These are phyloP conservation scores for Brachypterus glaber DNA, from an alignment of 2,888 invertebrate species.

Conservation along the genomic window DNA sequence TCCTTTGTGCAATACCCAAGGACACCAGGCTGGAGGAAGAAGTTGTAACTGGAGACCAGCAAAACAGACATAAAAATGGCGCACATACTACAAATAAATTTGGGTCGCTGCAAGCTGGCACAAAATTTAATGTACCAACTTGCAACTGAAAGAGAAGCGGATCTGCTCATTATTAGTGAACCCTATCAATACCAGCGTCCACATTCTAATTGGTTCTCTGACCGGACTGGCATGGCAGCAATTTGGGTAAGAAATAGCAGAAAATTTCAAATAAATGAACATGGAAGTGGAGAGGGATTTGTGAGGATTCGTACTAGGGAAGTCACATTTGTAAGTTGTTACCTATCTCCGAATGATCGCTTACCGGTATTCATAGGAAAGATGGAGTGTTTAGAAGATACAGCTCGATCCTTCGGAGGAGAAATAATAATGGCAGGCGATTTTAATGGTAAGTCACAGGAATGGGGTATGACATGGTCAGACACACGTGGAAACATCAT, in stretches of 20 bases:
- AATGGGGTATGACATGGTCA: no score
- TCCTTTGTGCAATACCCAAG: no score
- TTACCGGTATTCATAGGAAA: no score
- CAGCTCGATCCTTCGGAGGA: background rate
- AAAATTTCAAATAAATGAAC: background rate
- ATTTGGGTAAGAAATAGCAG: background rate
- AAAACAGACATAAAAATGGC: no score
- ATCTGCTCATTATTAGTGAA: background rate
- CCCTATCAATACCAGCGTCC: background rate
- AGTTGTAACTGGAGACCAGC: no score
- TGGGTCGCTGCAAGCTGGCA: no score
- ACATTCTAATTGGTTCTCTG: background rate
- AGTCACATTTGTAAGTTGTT: background rate
- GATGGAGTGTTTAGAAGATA: no score
- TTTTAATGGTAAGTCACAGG: no score
- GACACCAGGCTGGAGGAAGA: no score
- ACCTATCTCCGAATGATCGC: background rate
- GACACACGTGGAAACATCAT: no score
- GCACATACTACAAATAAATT: no score
- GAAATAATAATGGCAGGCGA: background rate
- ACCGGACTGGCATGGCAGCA: background rate
- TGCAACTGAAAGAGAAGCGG: background rate
- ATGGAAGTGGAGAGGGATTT: background rate
- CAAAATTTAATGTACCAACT: no score
- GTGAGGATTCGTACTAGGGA: background rate